A percentile compares a stretch with the other conserved stretches of the same genome.
phyloP scores from a whole-genome alignment of 2,888 invertebrate species.

The Parapristionchus giblindavisi region DNA sequence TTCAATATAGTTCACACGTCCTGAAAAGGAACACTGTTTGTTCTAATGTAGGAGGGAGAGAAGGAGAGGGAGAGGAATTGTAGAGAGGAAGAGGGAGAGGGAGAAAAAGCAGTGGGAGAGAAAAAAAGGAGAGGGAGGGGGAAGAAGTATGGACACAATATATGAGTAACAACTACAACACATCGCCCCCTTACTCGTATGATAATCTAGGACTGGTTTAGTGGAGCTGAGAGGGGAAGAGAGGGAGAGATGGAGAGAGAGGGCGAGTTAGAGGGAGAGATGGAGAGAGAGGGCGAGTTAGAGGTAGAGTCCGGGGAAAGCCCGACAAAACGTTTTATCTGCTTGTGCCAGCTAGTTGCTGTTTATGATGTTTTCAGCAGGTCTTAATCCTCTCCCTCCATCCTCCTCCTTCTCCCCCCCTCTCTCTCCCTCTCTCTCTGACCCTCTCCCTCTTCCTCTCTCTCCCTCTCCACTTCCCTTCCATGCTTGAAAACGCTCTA shows the following conservation, averaged over 20 bases:
- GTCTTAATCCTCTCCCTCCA: neutral
- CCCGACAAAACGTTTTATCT: no score
- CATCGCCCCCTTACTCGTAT: no score
- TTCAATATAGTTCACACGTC: neutral
- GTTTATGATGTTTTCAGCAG: neutral
- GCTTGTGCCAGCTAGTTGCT: neutral
- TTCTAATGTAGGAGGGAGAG: no score
- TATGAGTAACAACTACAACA: no score
- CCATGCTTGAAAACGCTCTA: no score
- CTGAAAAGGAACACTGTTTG: no score
- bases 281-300: no score
- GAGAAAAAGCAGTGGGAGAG: neutral
- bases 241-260: no score
- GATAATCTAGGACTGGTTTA: constrained; percentile 25
- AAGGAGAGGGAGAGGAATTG: no score
- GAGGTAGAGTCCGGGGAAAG: no score
- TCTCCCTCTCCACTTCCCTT: neutral
- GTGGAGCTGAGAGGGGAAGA: neutral
- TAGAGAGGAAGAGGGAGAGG: neutral
- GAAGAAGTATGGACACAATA: neutral
- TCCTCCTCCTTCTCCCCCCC: neutral
- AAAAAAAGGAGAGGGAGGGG: neutral
- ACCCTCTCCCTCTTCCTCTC: neutral
- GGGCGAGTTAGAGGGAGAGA: no score
- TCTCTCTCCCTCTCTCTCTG: neutral